phyloP scores from a whole-genome alignment of 2,888 invertebrate genomes.

The Drosophila mayaguana region DNA sequence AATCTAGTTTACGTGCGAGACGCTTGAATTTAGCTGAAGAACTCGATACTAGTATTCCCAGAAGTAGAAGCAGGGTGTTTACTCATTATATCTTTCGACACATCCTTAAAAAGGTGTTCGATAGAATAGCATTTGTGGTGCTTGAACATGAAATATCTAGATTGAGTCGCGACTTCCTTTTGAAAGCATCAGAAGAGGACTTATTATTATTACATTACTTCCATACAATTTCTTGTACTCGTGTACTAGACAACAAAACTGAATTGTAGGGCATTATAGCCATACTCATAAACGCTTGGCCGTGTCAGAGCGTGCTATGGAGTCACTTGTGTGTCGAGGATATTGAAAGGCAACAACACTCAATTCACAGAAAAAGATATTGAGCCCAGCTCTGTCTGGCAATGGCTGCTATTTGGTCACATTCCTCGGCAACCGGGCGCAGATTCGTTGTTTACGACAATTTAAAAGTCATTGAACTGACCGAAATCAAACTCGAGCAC shows the following conservation, averaged over 20 bases:
- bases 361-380: slow-evolving; percentile 1
- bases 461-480: slow-evolving; percentile 73
- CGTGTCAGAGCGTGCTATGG: not conserved
- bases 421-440: slow-evolving; percentile 10
- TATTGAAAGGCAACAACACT: slow-evolving; percentile 1
- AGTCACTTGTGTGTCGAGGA: not conserved
- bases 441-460: slow-evolving; percentile 67
- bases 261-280: not conserved
- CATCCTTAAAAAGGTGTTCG: too few species aligned
- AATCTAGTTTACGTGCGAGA: too few species aligned
- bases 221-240: not conserved
- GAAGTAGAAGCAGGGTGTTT: too few species aligned
- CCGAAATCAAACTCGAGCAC: slow-evolving; percentile 29
- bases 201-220: not conserved
- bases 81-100: too few species aligned
- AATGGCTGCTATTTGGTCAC: slow-evolving; percentile 12
- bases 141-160: not conserved
- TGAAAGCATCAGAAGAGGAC: not conserved
- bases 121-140: too few species aligned
- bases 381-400: slow-evolving; percentile 17
- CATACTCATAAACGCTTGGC: not conserved
- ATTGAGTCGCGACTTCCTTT: not conserved
- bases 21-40: not conserved
- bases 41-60: not conserved
- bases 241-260: not conserved